phyloP scores from a whole-genome alignment of 2,888 invertebrate genomes.

The Cetonia aurata region DNA sequence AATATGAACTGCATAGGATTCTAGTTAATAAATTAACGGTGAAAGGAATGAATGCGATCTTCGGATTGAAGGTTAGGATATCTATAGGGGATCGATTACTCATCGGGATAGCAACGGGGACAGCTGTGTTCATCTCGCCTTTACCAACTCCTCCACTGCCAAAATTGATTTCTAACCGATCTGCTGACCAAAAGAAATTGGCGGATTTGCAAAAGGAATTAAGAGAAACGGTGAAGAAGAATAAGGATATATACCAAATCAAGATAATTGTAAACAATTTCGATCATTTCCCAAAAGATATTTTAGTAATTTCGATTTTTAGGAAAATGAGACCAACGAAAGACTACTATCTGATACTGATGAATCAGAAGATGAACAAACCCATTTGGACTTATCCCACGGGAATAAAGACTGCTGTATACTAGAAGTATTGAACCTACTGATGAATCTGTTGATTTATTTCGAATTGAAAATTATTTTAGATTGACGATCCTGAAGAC shows the following conservation, averaged over 20 bases:
- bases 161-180: constrained; percentile 76
- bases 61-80: constrained; percentile 80
- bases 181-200: constrained; percentile 75
- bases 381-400: constrained; percentile 76
- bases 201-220: constrained; percentile 78
- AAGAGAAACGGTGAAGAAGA: constrained; percentile 77
- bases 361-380: constrained; percentile 77
- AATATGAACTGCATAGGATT: constrained; percentile 94
- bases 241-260: constrained; percentile 78
- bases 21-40: constrained; percentile 91
- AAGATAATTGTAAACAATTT: constrained; percentile 64
- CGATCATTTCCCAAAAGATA: background rate
- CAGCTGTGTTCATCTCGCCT: constrained; percentile 83
- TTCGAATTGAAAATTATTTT: constrained; percentile 45
- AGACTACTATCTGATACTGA: constrained; percentile 71
- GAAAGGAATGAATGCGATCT: constrained; percentile 95
- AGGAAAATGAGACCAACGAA: constrained; percentile 55
- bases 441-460: no score
- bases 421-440: constrained; percentile 73
- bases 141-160: constrained; percentile 83
- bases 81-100: constrained; percentile 90
- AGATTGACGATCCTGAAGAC: constrained; percentile 88
- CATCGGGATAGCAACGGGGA: constrained; percentile 89
- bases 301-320: constrained; percentile 27
- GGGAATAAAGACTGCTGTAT: constrained; percentile 86